Evolutionary conservation across 2,113 vertebrate genomes (phyloP).

Genomic region (Chelonoidis abingdonii): DNA sequence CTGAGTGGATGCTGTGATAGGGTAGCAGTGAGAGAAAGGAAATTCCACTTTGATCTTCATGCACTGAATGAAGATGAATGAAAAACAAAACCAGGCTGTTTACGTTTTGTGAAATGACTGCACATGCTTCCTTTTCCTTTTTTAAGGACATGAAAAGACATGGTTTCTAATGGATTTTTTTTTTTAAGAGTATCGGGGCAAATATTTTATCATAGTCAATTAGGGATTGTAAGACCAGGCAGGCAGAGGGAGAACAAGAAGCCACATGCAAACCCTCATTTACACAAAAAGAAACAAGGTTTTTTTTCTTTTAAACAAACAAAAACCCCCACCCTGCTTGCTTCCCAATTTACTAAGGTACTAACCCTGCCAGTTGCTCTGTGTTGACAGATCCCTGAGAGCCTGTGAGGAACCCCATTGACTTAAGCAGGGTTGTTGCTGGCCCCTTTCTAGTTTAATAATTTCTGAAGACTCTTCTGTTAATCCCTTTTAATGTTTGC

Average conservation of each 20-base stretch:
- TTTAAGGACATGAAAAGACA: background rate
- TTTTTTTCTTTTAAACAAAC: background rate
- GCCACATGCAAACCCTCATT: background rate
- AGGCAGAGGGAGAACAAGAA: background rate
- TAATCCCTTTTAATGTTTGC: background rate
- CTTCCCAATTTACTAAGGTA: background rate
- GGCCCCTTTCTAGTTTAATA: rapidly evolving
- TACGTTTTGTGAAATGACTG: slow-evolving; percentile 18
- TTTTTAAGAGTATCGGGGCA: background rate
- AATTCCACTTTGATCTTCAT: slow-evolving; percentile 46
- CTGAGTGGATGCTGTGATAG: background rate
- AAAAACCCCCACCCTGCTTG: background rate
- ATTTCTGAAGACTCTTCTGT: background rate
- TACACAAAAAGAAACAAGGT: background rate
- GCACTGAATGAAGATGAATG: slow-evolving; percentile 29
- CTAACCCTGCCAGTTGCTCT: background rate
- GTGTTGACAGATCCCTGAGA: background rate
- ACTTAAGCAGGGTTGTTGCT: rapidly evolving
- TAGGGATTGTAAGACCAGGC: background rate
- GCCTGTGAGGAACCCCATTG: background rate
- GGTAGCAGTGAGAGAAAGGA: background rate
- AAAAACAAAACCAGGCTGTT: slow-evolving; percentile 53
- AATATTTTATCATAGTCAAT: background rate
- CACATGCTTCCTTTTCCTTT: slow-evolving; percentile 11
- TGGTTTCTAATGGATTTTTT: background rate